Base-by-base conservation (phyloP, 1,140 invertebrate genomes). In the Eurosta solidaginis region DNA sequence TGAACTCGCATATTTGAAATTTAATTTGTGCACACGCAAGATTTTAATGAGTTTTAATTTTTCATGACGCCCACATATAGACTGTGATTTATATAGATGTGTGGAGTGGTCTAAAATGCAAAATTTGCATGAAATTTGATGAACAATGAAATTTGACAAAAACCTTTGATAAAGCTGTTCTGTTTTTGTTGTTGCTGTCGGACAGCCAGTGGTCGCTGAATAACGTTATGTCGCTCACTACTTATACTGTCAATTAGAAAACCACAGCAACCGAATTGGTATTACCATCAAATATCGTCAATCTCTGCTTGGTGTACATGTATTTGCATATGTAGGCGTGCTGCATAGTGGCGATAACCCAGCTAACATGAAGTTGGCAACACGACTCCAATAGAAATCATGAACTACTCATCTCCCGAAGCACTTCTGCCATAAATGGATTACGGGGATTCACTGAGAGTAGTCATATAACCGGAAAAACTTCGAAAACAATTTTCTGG, bases 261-360 rank as follows among this genome's bases (percentile, higher is more conserved):
- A 14, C 59, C 33, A 42, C 27, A 12, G 27, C 12, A n/a, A n/a
- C n/a, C n/a, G n/a, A n/a, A n/a, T n/a, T n/a, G 54, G 27, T 17
- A 36, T 59, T 27, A n/a, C 59, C 36, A 68, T 68, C 59, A 68
- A 68, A 68, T 36, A 7, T 20, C 59, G 59, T 68, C 59, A 68
- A 68, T 68, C 59, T 33, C 59, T 40, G 20, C 59, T 33, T 22
- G n/a, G n/a, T 68, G 33, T 9, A 10, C 40, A 68, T 68, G 59
- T 5, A 1, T 5, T 7, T 10, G 50, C 50, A 25, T 10, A 20
- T 25, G 27, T 25, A 54, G n/a, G n/a, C n/a, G n/a, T n/a, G 50
- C 22, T 54, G 22, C 22, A 54, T 54, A 25, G 20, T 12, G 6
- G 50, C 50, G 50, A 54, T 25, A 52, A 10, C 6, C n/a, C n/a